Evolutionary conservation across 2,113 vertebrate species (phyloP).

Genomic region (Glareola pratincola): DNA sequence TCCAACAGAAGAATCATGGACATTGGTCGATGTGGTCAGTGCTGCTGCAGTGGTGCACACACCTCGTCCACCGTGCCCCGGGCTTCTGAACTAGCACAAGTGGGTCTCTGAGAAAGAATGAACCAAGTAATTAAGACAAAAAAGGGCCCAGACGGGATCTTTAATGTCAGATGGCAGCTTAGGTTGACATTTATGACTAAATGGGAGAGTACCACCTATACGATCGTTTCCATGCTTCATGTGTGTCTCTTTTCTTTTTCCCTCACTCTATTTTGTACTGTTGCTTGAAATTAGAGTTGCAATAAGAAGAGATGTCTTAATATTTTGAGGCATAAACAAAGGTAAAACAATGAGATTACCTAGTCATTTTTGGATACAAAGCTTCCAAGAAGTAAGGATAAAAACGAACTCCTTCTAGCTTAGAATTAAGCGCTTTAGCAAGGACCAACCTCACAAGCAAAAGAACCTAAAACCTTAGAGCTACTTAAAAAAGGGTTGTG

Average conservation of each 20-base stretch:
- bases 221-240: background rate
- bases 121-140: background rate
- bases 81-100: background rate
- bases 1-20: fast-evolving
- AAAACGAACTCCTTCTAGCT: background rate
- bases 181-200: background rate
- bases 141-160: background rate
- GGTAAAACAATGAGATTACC: background rate
- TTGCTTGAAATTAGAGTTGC: background rate
- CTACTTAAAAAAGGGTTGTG: background rate
- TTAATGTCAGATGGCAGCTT: background rate
- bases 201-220: background rate
- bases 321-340: background rate
- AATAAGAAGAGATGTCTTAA: background rate
- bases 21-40: background rate
- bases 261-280: background rate
- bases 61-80: background rate
- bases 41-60: fast-evolving
- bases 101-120: background rate
- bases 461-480: background rate
- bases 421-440: background rate
- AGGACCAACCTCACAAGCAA: background rate
- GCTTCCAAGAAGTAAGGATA: background rate
- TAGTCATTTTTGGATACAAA: background rate
- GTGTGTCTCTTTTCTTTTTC: fast-evolving